A percentile compares a stretch with the other conserved stretches of the same genome.
Conservation (phyloP, 1,140 invertebrate species). For the Philotrypesis tridentata region DNA sequence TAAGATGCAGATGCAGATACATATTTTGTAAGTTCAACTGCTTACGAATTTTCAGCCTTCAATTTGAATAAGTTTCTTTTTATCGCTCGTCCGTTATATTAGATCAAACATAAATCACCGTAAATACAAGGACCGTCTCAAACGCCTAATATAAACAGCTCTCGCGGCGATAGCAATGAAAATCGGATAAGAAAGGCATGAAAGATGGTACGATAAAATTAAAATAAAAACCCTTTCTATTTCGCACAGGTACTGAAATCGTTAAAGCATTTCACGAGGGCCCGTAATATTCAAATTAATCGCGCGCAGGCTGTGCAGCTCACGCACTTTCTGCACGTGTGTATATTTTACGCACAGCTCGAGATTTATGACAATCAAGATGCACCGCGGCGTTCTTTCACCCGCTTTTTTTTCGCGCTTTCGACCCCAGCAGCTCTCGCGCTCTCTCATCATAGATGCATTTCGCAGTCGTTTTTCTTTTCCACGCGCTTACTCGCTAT, state of each 20-base stretch:
- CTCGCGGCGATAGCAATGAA: background rate
- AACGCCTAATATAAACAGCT: background rate
- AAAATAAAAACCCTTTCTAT: conserved; percentile 14
- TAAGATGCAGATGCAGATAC: too few relatives aligned
- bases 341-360: background rate
- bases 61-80: background rate
- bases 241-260: conserved; percentile 25
- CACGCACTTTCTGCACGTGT: background rate
- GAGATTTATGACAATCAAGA: conserved; percentile 49
- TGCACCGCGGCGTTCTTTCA: background rate
- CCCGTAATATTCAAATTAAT: conserved; percentile 25
- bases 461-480: conserved; percentile 25
- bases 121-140: background rate
- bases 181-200: conserved; percentile 12
- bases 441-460: conserved; percentile 11
- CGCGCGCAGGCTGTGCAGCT: background rate
- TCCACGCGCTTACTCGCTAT: background rate
- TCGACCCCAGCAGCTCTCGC: background rate
- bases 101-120: background rate
- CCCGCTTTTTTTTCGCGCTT: conserved; percentile 13
- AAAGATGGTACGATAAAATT: conserved; percentile 50
- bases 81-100: background rate
- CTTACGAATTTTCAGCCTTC: background rate
- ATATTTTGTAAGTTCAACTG: too few relatives aligned
- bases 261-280: conserved; percentile 18